Evolutionary conservation across 2,888 invertebrate species (phyloP).

Genomic region (Anoplius nigerrimus): DNA sequence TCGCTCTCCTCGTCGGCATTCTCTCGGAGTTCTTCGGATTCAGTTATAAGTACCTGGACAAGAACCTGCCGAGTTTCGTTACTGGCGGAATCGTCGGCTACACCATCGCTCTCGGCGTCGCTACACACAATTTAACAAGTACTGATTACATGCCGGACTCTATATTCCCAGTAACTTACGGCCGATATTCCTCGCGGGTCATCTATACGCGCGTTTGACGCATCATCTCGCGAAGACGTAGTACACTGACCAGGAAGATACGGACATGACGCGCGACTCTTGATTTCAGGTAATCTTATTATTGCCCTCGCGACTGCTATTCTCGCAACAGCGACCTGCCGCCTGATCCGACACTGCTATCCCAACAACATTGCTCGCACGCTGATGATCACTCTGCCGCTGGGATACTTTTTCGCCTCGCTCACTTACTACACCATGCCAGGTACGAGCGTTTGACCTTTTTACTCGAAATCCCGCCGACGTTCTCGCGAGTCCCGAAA

Average conservation of each 20-base stretch:
- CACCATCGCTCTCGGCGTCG: conserved; percentile 66
- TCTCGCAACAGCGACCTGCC: no score
- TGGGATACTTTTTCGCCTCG: conserved; percentile 80
- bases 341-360: no score
- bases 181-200: no score
- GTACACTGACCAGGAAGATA: no score
- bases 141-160: conserved; percentile 3
- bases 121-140: conserved; percentile 7
- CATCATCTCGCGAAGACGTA: no score
- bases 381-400: conserved; percentile 77
- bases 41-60: conserved; percentile 79
- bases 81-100: conserved; percentile 79
- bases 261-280: no score
- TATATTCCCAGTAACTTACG: no score
- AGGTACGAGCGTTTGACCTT: conserved; percentile 73
- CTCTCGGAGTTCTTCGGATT: conserved; percentile 82
- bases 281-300: conserved; percentile 14
- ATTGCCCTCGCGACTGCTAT: conserved; percentile 65
- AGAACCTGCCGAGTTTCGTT: conserved; percentile 80
- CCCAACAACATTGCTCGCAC: no score
- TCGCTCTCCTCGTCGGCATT: conserved; percentile 79
- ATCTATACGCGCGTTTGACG: no score
- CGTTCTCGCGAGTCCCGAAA: background rate
- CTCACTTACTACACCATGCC: conserved; percentile 78
- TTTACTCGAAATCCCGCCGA: no score